phyloP scores from a whole-genome alignment of 2,113 vertebrate species.

The Chroicocephalus ridibundus region DNA sequence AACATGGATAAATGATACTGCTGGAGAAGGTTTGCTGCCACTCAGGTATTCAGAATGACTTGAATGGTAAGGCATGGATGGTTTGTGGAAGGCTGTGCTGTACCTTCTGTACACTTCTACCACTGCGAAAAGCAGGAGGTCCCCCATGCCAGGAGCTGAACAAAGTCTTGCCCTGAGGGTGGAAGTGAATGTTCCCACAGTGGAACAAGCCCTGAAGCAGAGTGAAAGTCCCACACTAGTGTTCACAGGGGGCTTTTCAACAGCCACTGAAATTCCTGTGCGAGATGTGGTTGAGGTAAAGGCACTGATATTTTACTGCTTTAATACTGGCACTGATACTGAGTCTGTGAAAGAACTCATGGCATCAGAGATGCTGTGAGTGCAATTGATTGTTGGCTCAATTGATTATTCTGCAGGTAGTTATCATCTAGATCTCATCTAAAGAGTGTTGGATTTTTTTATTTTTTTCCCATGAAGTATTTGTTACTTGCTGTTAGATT shows the following conservation, averaged over 20 bases:
- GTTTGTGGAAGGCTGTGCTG: background rate
- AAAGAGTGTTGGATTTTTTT: background rate
- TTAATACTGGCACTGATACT: background rate
- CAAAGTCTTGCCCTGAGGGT: background rate
- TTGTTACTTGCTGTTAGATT: background rate
- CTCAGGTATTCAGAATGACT: background rate
- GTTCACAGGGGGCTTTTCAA: background rate
- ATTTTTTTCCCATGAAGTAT: background rate
- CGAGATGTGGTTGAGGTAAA: background rate
- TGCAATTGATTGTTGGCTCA: background rate
- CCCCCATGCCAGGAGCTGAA: background rate
- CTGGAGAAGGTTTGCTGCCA: background rate
- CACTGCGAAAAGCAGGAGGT: background rate
- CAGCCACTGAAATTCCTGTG: background rate
- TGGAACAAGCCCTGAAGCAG: background rate
- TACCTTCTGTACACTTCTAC: background rate
- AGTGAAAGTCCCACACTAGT: accelerated
- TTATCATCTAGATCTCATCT: background rate
- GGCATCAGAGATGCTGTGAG: background rate
- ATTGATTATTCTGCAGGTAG: background rate
- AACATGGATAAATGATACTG: background rate
- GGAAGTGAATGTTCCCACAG: background rate
- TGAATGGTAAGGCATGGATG: background rate
- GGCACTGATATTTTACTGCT: background rate
- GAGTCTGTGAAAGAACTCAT: background rate